Percentiles rank a stretch among this genome's conserved stretches.
These are phyloP conservation scores for Lepidochrysops patricia DNA, from an alignment of 2,888 invertebrate species.

Conservation along the genomic window DNA sequence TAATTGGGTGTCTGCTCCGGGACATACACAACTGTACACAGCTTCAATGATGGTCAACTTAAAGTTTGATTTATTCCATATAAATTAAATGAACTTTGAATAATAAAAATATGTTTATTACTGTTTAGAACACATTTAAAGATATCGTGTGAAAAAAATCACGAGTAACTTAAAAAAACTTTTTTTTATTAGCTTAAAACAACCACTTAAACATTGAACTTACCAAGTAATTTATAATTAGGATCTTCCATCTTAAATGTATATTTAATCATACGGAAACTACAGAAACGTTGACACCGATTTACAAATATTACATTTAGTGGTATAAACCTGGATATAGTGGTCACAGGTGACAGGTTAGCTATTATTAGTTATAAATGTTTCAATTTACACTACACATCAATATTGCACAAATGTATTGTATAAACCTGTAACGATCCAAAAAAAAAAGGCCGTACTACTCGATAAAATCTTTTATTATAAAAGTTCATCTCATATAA, in stretches of 20 bases:
- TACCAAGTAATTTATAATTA: not conserved
- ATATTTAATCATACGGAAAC: not conserved
- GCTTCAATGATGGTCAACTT: not conserved
- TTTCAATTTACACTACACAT: not conserved
- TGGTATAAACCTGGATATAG: not conserved
- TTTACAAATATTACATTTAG: not conserved
- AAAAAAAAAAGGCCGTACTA: constrained; percentile 37
- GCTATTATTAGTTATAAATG: not conserved
- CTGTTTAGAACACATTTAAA: constrained; percentile 1
- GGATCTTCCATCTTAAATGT: not conserved
- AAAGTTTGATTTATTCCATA: not conserved
- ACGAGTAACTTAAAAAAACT: constrained; percentile 3
- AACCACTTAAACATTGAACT: not conserved
- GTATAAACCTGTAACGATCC: not conserved
- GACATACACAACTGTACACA: too few species aligned
- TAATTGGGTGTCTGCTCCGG: too few species aligned
- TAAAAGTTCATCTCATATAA: constrained; percentile 72
- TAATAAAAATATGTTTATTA: constrained; percentile 13
- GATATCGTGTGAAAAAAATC: constrained; percentile 11
- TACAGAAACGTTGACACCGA: not conserved
- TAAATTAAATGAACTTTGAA: not conserved
- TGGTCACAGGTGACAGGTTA: not conserved
- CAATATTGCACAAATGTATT: not conserved
- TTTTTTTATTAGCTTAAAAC: not conserved
- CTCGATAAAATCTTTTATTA: constrained; percentile 68